Base-by-base conservation (phyloP, 1,140 invertebrate species). In the Aricia agestis region DNA sequence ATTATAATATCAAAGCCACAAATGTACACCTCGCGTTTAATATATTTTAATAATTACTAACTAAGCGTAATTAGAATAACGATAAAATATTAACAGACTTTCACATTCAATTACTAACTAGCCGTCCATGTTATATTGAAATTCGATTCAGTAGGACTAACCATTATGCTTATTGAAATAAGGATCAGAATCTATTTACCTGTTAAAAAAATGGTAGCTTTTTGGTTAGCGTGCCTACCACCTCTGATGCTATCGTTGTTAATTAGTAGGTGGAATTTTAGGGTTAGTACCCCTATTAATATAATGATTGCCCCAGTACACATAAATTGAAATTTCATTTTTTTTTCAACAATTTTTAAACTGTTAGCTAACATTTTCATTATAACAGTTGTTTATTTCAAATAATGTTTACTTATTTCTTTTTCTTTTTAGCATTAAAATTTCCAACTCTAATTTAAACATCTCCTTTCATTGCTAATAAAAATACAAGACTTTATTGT, bases 191-290 rank as follows among this genome's bases (percentile, higher is more conserved):
- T 66, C 25, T 32, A 66, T 66, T 66, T 66, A 41, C 17, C 13
- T 36, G 36, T 3, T 66, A 9, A 4, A 66, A 66, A 66, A 66
- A 66, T 13, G 25, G 19, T 66, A 36, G 31, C 13, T 66, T 66
- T 66, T 66, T 66, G 10, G 65, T 66, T 66, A 66, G 65, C 65
- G 65, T 66, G 65, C 31, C n/a, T 25, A 66, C 63, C 65, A 66
- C 65, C 36, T 66, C 41, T 66, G 65, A 66, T 66, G 65, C n/a
- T 66, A 66, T 66, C 65, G 65, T 11, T 41, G n/a, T 36, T 66
- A 41, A 66, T 66, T 66, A 66, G 32, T 66, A 17, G 65, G 31
- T 66, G 65, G 65, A 31, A 66, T 66, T 66, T 66, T 66, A 41
- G 65, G 65, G 65, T 66, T 66, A 32, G 25, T 66, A 41, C 65